A percentile compares a stretch with the other conserved stretches of the same genome.
Conservation (phyloP, 2,888 invertebrate species). For the Timema cristinae region DNA sequence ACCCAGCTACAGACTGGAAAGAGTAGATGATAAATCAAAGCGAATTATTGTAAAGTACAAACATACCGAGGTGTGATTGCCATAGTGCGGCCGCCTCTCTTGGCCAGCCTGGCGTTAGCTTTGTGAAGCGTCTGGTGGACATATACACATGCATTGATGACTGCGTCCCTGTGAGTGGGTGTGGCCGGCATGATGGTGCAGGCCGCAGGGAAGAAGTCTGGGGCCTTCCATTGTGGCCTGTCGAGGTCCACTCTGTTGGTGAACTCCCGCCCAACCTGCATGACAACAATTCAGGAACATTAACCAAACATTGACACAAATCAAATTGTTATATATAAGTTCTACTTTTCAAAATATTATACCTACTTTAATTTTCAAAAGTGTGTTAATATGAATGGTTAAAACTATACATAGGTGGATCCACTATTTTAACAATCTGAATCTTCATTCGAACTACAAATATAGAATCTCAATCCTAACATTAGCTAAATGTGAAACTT, state of each 20-base stretch:
- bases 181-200: conserved; percentile 71
- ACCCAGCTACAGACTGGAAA: no score
- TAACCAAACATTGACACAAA: no score
- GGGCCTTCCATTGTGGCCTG: conserved; percentile 76
- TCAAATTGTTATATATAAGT: no score
- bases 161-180: conserved; percentile 87
- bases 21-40: conserved; percentile 40
- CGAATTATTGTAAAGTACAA: not conserved
- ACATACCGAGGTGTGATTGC: conserved; percentile 85
- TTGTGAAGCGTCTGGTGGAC: conserved; percentile 96
- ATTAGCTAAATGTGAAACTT: no score
- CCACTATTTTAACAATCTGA: no score
- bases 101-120: conserved; percentile 85
- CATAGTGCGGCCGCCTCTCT: conserved; percentile 92
- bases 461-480: no score
- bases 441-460: no score
- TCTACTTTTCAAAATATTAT: no score
- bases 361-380: no score
- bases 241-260: conserved; percentile 94
- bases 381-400: no score
- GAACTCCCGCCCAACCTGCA: conserved; percentile 87
- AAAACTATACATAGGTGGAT: no score
- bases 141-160: conserved; percentile 98
- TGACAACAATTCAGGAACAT: no score
- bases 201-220: conserved; percentile 86